phyloP scores from a whole-genome alignment of 2,113 vertebrate species.

The Lasiurus borealis region DNA sequence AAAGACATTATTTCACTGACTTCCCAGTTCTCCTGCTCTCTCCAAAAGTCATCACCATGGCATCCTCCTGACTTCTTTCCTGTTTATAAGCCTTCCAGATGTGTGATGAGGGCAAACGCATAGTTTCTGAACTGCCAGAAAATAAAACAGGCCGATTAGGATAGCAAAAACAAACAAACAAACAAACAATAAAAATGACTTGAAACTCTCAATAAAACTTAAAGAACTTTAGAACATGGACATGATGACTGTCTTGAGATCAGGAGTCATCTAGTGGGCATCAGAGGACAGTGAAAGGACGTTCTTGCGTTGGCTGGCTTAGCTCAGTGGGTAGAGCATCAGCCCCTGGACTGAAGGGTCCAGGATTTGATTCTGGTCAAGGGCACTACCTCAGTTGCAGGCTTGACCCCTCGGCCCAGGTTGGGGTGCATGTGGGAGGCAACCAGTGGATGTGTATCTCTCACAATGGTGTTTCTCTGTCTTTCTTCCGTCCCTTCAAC shows the following conservation, averaged over 20 bases:
- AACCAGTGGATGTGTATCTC: no score
- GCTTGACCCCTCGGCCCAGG: no score
- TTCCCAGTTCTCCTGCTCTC: not conserved
- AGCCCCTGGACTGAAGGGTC: no score
- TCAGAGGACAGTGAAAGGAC: not conserved
- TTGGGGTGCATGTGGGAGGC: no score
- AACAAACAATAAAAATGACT: no score
- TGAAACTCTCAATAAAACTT: not conserved
- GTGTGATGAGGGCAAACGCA: not conserved
- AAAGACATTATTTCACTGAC: not conserved
- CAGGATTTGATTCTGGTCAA: no score
- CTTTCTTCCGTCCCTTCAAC: no score
- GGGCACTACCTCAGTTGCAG: no score
- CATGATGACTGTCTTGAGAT: not conserved
- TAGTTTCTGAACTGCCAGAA: not conserved
- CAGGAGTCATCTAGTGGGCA: not conserved
- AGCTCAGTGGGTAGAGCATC: no score
- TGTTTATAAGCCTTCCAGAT: not conserved
- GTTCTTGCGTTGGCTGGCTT: not conserved
- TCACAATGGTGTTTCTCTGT: no score
- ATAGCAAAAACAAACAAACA: no score
- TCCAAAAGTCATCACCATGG: not conserved
- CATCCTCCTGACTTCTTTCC: not conserved
- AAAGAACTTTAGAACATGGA: not conserved
- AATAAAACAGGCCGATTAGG: not conserved